phyloP scores from a whole-genome alignment of 2,888 invertebrate genomes.

The Hemaris fuciformis region DNA sequence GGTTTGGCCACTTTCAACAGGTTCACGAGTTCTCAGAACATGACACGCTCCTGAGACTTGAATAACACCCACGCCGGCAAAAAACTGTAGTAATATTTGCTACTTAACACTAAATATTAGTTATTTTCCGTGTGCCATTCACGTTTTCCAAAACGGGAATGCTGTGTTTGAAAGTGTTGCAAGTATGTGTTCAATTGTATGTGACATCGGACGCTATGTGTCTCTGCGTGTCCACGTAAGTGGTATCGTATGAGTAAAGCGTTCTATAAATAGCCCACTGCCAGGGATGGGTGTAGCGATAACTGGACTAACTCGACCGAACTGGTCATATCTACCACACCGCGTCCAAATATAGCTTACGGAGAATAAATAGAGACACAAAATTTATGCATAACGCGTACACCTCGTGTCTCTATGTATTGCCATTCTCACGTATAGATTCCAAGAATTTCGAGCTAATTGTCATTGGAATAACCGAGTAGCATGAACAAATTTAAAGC shows the following conservation, averaged over 20 bases:
- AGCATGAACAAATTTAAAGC: background rate
- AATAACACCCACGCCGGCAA: background rate
- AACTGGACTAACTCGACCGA: slow-evolving; percentile 60
- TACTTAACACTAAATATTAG: background rate
- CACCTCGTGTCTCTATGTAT: background rate
- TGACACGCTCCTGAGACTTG: slow-evolving; percentile 6
- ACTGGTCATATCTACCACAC: slow-evolving; percentile 54
- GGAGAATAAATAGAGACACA: slow-evolving; percentile 14
- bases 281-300: slow-evolving; percentile 58
- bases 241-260: slow-evolving; percentile 59
- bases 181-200: slow-evolving; percentile 1
- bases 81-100: background rate
- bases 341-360: slow-evolving; percentile 55
- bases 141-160: background rate
- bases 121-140: background rate
- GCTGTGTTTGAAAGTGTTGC: background rate
- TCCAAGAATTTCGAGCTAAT: background rate
- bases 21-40: slow-evolving; percentile 15
- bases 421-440: slow-evolving; percentile 3
- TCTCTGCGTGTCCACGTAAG: slow-evolving; percentile 47
- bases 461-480: background rate
- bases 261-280: slow-evolving; percentile 61
- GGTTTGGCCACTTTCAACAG: slow-evolving; percentile 1
- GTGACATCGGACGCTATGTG: slow-evolving; percentile 22
- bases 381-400: slow-evolving; percentile 13